Evolutionary conservation across 2,888 invertebrate genomes (phyloP).

Genomic region (Fragum whitleyi): DNA sequence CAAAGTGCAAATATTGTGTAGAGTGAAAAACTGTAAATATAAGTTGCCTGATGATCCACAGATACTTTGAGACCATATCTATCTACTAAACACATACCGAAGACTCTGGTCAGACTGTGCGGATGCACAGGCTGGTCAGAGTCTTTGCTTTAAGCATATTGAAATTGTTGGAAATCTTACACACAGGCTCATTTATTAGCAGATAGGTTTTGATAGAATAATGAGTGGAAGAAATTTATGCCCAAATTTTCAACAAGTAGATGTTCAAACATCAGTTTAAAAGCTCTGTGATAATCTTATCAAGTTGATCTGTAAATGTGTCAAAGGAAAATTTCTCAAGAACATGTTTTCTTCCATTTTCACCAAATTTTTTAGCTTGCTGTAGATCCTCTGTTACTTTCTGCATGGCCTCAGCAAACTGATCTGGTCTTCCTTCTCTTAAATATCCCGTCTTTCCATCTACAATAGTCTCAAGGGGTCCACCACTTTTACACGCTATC

Average conservation of each 20-base stretch:
- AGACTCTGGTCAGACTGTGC: too few species aligned
- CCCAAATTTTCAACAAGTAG: not conserved
- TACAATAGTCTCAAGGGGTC: constrained; percentile 95
- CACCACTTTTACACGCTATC: constrained; percentile 97
- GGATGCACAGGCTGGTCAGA: too few species aligned
- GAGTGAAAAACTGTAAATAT: too few species aligned
- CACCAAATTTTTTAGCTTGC: constrained; percentile 90
- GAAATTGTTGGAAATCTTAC: too few species aligned
- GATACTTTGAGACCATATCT: too few species aligned
- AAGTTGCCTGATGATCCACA: too few species aligned
- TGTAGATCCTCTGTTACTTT: constrained; percentile 89
- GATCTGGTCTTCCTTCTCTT: constrained; percentile 87
- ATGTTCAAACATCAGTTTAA: constrained; percentile 16
- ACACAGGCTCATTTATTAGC: too few species aligned
- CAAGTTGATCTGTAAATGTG: constrained; percentile 88
- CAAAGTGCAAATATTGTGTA: too few species aligned
- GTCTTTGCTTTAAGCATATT: too few species aligned
- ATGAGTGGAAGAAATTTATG: not conserved
- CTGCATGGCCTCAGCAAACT: constrained; percentile 92
- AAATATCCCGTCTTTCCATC: constrained; percentile 86
- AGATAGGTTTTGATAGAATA: not conserved
- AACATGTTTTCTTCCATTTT: constrained; percentile 90
- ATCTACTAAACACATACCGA: too few species aligned
- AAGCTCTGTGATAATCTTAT: constrained; percentile 71
- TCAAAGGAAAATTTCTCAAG: constrained; percentile 93